Percentiles rank a stretch among this genome's conserved stretches.
Evolutionary conservation across 1,140 invertebrate species (phyloP).

Genomic region (Maconellicoccus hirsutus): DNA sequence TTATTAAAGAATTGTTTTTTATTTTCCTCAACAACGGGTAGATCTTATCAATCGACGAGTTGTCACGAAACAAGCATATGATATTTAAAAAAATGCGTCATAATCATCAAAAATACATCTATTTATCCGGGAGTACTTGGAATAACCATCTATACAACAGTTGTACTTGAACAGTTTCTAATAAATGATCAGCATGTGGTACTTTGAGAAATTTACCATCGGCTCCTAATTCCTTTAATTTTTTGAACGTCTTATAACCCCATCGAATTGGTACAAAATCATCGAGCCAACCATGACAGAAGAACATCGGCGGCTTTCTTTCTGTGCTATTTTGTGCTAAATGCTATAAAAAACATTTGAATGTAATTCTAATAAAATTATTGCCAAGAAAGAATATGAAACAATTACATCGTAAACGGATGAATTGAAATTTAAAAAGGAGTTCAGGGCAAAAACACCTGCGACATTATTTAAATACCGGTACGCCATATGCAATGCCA

Average conservation of each 20-base stretch:
- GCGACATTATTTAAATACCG: slow-evolving; percentile 47
- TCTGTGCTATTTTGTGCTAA: background rate
- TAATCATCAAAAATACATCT: too few species aligned
- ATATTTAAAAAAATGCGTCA: too few species aligned
- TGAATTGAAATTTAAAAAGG: slow-evolving; percentile 56
- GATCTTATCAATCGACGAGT: too few species aligned
- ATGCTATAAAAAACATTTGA: too few species aligned
- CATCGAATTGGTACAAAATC: slow-evolving; percentile 42
- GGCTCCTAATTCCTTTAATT: slow-evolving; percentile 38
- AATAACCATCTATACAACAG: slow-evolving; percentile 42
- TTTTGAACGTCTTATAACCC: slow-evolving; percentile 40
- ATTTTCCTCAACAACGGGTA: too few species aligned
- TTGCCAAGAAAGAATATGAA: too few species aligned
- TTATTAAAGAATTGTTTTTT: too few species aligned
- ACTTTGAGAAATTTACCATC: slow-evolving; percentile 40
- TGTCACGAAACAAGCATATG: too few species aligned
- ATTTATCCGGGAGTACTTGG: slow-evolving; percentile 22
- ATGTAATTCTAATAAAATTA: too few species aligned
- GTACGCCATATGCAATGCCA: slow-evolving; percentile 53
- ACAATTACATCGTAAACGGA: slow-evolving; percentile 34
- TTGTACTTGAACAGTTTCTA: slow-evolving; percentile 39
- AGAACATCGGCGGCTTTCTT: slow-evolving; percentile 33
- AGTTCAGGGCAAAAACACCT: slow-evolving; percentile 55
- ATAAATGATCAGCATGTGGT: slow-evolving; percentile 41
- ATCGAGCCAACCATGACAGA: slow-evolving; percentile 38